Base-by-base conservation (phyloP, 2,888 invertebrate species). In the Campaea margaritaria region DNA sequence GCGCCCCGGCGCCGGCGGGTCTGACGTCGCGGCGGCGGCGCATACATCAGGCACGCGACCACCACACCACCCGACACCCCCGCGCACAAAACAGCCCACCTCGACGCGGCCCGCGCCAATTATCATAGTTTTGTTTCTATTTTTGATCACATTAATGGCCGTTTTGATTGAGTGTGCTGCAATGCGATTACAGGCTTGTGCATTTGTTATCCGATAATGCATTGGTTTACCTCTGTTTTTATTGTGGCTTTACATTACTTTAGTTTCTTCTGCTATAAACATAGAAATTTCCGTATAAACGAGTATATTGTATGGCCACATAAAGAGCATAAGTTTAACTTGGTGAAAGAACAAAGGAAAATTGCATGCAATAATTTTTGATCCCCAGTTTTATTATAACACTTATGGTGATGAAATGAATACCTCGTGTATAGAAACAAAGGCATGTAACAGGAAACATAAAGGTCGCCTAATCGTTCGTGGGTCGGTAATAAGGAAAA, bases 11-110 rank as follows among this genome's bases (percentile, higher is more conserved):
- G 91, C 89, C 91, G 91, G 77, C 90, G 86, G 85, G 91, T 88
- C 90, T 89, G 88, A 83, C 86, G 87, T 78, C 88, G 85, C 82
- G 87, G 85, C 86, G 87, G 89, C 89, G 91, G 87, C 89, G 89
- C 89, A 89, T 89, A 89, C 86, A 90, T 90, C 89, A 91, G 82
- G 81, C 91, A 91, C 89, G 91, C 91, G 83, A 91, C 82, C 78
- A 72, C 65, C 75, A 70, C 75, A 70, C 69, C 68, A 70, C 72
- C 66, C 52, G 65, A 62, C 74, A 58, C 66, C 67, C 62, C 27
- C 5, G 63, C n/a, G n/a, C n/a, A n/a, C n/a, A n/a, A n/a, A n/a
- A n/a, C n/a, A n/a, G n/a, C n/a, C n/a, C 64, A 62, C 67, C 62
- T 67, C 62, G 61, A 68, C 63, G 64, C 68, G 67, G 71, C 73